phyloP scores from a whole-genome alignment of 2,888 invertebrate species.

The Hemaris fuciformis region DNA sequence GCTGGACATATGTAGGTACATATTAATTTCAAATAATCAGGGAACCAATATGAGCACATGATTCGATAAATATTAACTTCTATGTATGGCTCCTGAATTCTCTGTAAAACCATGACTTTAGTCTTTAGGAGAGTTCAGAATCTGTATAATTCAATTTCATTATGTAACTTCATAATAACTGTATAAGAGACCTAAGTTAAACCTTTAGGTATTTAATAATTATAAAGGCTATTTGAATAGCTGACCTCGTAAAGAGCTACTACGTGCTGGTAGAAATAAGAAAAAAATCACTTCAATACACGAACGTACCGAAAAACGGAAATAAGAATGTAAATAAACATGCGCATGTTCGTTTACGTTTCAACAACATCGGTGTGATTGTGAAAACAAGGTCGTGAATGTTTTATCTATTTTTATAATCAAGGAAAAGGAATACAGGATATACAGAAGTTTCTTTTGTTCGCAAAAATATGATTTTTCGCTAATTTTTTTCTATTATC shows the following conservation, averaged over 20 bases:
- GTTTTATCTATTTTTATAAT: not conserved
- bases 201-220: too few species aligned
- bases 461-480: not conserved
- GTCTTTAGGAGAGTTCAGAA: too few species aligned
- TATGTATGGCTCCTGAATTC: too few species aligned
- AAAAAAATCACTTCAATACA: not conserved
- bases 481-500: not conserved
- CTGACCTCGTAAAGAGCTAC: not conserved
- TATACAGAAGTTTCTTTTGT: not conserved
- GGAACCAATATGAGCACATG: too few species aligned
- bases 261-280: not conserved
- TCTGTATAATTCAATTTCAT: too few species aligned
- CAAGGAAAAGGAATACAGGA: not conserved
- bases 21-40: too few species aligned
- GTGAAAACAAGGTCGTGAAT: not conserved
- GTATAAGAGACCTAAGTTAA: too few species aligned
- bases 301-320: conserved; percentile 23
- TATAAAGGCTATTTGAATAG: not conserved
- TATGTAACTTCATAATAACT: too few species aligned
- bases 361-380: not conserved
- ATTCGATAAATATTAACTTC: too few species aligned
- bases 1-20: too few species aligned
- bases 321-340: conserved; percentile 15
- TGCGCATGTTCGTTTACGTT: not conserved
- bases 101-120: too few species aligned